A percentile compares a stretch with the other conserved stretches of the same genome.
Evolutionary conservation across 1,140 invertebrate genomes (phyloP).

Genomic region (Rhopalosiphum padi): DNA sequence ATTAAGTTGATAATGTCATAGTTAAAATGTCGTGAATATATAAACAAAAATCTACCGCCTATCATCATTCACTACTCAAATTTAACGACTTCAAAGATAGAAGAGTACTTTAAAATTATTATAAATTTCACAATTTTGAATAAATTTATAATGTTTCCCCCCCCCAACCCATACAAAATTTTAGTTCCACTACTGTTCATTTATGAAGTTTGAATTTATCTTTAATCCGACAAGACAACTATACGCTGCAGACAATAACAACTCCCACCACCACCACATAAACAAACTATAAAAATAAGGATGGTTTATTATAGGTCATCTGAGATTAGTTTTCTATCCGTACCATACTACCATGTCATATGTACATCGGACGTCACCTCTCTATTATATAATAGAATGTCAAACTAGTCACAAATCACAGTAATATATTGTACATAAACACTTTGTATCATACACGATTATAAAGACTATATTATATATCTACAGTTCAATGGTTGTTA

Average conservation of each 20-base stretch:
- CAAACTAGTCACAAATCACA: not conserved
- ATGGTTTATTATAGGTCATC: not conserved
- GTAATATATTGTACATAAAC: not conserved
- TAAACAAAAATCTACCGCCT: not conserved
- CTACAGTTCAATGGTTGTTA: not conserved
- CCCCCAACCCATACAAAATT: too few relatives aligned
- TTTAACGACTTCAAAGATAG: not conserved
- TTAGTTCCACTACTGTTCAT: too few relatives aligned
- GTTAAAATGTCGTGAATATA: not conserved
- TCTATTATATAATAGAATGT: not conserved
- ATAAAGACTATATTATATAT: not conserved
- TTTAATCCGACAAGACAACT: too few relatives aligned
- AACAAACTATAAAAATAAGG: not conserved
- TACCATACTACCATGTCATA: not conserved
- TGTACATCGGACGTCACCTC: not conserved
- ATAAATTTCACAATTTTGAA: not conserved
- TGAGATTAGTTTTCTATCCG: not conserved
- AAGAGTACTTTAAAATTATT: not conserved
- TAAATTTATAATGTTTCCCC: too few relatives aligned
- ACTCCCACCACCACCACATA: not conserved
- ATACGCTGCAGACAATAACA: not conserved
- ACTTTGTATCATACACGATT: not conserved
- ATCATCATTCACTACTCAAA: not conserved
- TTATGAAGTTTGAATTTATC: too few relatives aligned
- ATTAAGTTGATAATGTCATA: not conserved